Percentiles rank a stretch among this genome's conserved stretches.
Conservation (phyloP, 1,140 invertebrate genomes). For the Plutomurus gul region DNA sequence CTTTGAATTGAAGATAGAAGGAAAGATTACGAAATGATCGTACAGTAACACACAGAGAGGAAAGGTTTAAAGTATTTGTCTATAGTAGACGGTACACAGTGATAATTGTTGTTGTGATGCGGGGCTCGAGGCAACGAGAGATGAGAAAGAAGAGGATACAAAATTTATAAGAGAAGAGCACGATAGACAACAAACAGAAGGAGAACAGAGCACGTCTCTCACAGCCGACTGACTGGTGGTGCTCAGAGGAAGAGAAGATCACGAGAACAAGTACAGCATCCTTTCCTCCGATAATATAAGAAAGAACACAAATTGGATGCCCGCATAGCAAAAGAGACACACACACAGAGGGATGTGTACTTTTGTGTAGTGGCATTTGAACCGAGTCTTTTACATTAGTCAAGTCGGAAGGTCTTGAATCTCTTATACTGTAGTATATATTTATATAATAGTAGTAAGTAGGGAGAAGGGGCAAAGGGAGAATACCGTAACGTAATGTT, state of each 20-base stretch:
- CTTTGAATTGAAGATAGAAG: not conserved
- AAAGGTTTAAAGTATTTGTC: not conserved
- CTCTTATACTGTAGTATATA: not conserved
- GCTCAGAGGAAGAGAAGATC: not conserved
- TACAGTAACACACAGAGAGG: not conserved
- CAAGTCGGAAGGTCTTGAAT: too few relatives aligned
- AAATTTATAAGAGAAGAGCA: not conserved
- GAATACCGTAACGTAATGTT: not conserved
- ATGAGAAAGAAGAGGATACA: not conserved
- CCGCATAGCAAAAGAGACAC: too few relatives aligned
- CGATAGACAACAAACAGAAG: not conserved
- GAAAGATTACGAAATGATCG: not conserved
- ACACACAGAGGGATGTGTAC: too few relatives aligned
- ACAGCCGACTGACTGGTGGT: conserved; percentile 1
- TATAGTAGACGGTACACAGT: not conserved
- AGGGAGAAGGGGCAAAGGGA: not conserved
- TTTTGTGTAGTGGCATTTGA: too few relatives aligned
- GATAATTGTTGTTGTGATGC: not conserved
- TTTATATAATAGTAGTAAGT: not conserved
- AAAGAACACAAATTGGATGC: not conserved
- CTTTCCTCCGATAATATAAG: not conserved
- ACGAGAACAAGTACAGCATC: not conserved
- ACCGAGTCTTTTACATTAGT: too few relatives aligned
- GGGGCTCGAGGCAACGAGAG: not conserved
- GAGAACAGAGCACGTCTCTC: not conserved